These are phyloP conservation scores for Lasioglossum calceatum DNA, from an alignment of 2,888 invertebrate genomes.

Conservation along the genomic window DNA sequence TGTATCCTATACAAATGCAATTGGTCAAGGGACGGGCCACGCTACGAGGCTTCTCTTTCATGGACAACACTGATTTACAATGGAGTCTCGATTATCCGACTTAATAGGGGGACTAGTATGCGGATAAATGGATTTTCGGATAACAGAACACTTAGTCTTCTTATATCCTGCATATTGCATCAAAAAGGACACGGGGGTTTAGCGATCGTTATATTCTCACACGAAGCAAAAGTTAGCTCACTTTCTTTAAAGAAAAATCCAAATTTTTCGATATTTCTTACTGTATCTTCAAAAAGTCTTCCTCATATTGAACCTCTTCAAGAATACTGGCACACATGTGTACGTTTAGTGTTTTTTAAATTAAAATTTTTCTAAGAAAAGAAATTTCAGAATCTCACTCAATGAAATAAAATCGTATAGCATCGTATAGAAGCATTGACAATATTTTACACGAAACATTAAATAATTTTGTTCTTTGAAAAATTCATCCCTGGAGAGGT, in stretches of 20 bases:
- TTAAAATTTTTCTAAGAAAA: background rate
- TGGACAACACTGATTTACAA: constrained; percentile 10
- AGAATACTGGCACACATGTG: too few relatives aligned
- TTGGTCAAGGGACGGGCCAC: background rate
- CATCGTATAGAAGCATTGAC: too few relatives aligned
- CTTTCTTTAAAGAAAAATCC: background rate
- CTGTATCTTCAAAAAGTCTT: background rate
- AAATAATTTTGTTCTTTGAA: too few relatives aligned
- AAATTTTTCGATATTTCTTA: background rate
- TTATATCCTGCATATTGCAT: background rate
- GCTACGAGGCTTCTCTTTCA: background rate
- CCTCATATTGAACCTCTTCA: background rate
- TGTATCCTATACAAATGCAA: constrained; percentile 10
- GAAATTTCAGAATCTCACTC: background rate
- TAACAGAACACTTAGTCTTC: background rate
- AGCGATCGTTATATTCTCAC: background rate
- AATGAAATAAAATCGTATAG: too few relatives aligned
- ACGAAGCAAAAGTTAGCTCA: background rate
- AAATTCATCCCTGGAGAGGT: background rate
- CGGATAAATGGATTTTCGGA: background rate
- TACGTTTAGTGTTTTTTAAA: background rate
- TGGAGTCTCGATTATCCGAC: background rate
- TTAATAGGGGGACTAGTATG: background rate
- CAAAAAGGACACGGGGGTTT: background rate
- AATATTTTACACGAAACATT: too few relatives aligned